Base-by-base conservation (phyloP, 2,888 invertebrate species). In the Nasonia oneida region DNA sequence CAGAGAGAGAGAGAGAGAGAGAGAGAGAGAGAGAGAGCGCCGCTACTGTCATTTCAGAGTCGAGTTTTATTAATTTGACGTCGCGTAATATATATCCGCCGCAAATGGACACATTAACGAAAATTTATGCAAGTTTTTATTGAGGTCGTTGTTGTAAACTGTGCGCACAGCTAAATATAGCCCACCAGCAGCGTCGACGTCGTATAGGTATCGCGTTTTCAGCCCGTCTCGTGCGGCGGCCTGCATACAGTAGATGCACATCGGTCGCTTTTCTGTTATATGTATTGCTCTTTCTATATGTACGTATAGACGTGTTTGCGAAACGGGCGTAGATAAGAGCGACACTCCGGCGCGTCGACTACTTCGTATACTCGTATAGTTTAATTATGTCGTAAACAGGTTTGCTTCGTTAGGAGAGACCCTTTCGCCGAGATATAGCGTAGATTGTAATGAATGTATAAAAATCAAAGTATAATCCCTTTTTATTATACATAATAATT, bases 61-160 rank as follows among this genome's bases (percentile, higher is more conserved):
- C 29, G 14, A 67, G 33, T 67, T 47, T 37, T 37, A 74, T 29
- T 74, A 50, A 67, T 50, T 23, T 42, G 23, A 39, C 74, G 8
- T 42, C 29, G 29, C 4, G 23, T 37, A 74, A 47, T 73, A n/a
- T 37, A 70, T 73, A 73, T 74, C 29, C 23, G 15, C 29, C 74
- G 33, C 67, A 29, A 67, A 67, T 67, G 67, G 33, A 67, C 67
- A 33, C 67, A 67, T 67, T 67, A 67, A 67, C 67, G 33, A 67
- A 67, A 67, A 67, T 67, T 67, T 67, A 67, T 29, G 29, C 67
- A 67, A 67, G 67, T n/a, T 33, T 67, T 67, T 67, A 67, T 67
- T 67, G 33, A 67, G 67, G 67, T 67, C 67, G 15, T 33, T 67
- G 33, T 67, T 67, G 67, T 67, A 29, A 67, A 67, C 37, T 33